phyloP scores from a whole-genome alignment of 2,797 vertebrate species.

The Monodelphis domestica region DNA sequence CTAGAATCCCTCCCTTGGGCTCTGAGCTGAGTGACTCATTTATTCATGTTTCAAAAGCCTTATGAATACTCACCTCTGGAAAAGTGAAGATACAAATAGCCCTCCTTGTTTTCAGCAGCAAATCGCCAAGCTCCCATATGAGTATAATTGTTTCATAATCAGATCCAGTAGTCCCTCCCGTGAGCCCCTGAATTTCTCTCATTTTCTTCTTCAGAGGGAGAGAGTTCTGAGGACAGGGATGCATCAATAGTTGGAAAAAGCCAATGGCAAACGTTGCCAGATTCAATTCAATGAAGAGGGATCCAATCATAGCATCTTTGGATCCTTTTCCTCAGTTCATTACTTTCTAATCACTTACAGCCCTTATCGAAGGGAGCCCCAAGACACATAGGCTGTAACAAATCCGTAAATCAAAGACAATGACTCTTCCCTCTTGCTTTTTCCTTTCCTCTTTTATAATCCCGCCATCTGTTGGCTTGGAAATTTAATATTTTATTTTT shows the following conservation, averaged over 20 bases:
- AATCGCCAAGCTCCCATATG: conserved; percentile 25
- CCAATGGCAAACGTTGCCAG: conserved; percentile 47
- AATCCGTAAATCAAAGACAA: conserved; percentile 81
- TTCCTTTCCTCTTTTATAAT: conserved; percentile 39
- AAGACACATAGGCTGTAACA: conserved; percentile 75
- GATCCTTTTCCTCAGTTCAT: conserved; percentile 75
- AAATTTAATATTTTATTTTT: no score
- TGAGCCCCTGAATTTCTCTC: conserved; percentile 29
- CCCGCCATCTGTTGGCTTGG: conserved; percentile 52
- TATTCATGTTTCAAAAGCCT: conserved; percentile 55
- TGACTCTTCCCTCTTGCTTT: conserved; percentile 40
- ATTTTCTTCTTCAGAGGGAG: conserved; percentile 55
- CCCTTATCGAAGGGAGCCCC: conserved; percentile 68
- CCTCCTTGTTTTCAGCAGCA: conserved; percentile 33
- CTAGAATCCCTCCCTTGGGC: background rate
- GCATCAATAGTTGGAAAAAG: conserved; percentile 59
- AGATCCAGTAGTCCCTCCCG: conserved; percentile 13
- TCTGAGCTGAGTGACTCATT: conserved; percentile 24
- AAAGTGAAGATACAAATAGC: background rate
- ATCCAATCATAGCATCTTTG: conserved; percentile 78
- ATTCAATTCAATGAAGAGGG: conserved; percentile 65
- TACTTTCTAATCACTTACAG: conserved; percentile 79
- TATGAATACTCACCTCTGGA: conserved; percentile 52
- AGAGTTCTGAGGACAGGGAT: conserved; percentile 64
- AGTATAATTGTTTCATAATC: conserved; percentile 48